These are phyloP conservation scores for Poecilia latipinna DNA, from an alignment of 2,113 vertebrate genomes.

Conservation along the genomic window DNA sequence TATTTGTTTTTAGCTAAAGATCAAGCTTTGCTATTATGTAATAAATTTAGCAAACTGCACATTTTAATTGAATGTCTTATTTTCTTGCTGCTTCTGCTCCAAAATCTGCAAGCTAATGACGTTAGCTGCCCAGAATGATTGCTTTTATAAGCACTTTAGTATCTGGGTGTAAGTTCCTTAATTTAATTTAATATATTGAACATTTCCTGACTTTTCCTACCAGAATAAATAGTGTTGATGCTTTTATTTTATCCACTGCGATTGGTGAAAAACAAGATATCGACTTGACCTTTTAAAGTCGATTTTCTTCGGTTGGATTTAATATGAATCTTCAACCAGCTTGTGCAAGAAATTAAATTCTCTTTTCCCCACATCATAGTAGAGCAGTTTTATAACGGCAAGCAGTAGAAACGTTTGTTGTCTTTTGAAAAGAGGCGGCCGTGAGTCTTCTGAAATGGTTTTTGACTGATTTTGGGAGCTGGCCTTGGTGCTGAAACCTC, in stretches of 20 bases:
- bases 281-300: no score
- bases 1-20: background rate
- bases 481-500: conserved; percentile 33
- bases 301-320: background rate
- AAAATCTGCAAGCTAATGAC: background rate
- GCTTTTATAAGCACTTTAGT: background rate
- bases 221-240: background rate
- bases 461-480: conserved; percentile 10
- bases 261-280: background rate
- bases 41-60: background rate
- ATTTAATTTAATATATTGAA: background rate
- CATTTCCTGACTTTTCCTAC: background rate
- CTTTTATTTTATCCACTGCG: background rate
- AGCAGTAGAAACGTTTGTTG: background rate
- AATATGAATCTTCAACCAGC: background rate
- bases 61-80: background rate
- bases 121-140: background rate
- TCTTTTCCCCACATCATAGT: no score
- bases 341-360: background rate
- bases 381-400: no score
- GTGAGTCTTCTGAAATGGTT: background rate
- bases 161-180: background rate
- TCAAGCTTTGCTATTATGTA: background rate
- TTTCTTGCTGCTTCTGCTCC: background rate
- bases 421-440: background rate